These are phyloP conservation scores for Esox niger DNA, from an alignment of 2,113 vertebrate species.

Conservation along the genomic window DNA sequence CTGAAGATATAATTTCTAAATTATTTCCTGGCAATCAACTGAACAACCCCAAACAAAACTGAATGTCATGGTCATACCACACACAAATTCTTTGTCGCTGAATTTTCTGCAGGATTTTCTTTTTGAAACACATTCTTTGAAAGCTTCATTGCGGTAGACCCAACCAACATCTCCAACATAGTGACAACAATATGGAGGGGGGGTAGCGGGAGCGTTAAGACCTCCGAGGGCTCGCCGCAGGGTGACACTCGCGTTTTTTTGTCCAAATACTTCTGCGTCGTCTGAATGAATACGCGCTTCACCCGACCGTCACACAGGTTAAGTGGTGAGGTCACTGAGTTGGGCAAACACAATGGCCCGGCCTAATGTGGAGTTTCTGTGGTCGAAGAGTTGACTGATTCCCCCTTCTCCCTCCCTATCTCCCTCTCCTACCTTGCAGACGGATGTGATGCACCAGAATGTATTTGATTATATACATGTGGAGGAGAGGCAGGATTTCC, in stretches of 20 bases:
- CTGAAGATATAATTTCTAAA: no score
- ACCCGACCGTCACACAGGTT: slow-evolving; percentile 24
- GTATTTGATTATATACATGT: slow-evolving; percentile 88
- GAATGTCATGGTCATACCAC: no score
- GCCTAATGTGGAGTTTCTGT: slow-evolving; percentile 17
- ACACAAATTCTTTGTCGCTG: no score
- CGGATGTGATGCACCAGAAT: slow-evolving; percentile 88
- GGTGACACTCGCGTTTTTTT: slow-evolving; percentile 23
- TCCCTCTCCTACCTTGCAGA: slow-evolving; percentile 59
- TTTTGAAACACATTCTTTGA: no score
- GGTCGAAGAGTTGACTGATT: background rate
- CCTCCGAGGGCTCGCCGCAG: slow-evolving; percentile 6
- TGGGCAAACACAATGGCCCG: slow-evolving; percentile 23
- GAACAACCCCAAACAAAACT: no score
- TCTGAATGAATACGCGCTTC: background rate
- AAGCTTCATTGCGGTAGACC: no score
- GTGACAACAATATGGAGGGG: no score
- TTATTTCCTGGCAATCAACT: no score
- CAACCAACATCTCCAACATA: no score
- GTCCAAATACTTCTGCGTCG: slow-evolving; percentile 9
- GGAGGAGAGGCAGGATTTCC: slow-evolving; percentile 85
- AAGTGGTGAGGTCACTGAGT: slow-evolving; percentile 24
- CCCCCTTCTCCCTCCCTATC: background rate
- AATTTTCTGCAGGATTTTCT: no score
- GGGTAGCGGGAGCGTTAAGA: background rate